Evolutionary conservation across 2,113 vertebrate genomes (phyloP), one percentile per base, ranked within the genome.

Genomic region (Aspiorhynchus laticeps): DNA sequence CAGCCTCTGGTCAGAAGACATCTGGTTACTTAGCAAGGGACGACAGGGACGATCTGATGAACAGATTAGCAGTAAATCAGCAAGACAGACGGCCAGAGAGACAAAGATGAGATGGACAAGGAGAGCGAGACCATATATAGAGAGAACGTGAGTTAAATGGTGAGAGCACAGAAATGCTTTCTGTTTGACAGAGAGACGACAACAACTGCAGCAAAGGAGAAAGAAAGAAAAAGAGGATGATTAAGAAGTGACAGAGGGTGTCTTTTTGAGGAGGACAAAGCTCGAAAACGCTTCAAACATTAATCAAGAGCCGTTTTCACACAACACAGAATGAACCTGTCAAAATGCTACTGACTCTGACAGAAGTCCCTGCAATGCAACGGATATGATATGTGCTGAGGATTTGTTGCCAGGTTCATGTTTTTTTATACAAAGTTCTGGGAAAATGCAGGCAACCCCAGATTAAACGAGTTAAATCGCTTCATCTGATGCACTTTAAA

Each of bases 221-320:
- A 38, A n/a, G 41, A 11, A 63, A 28, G 28, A 28, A n/a, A 11
- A 14, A 65, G n/a, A 46, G 59, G 41, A 36, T 80, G 85, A 86
- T 80, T 80, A 80, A 80, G 75, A 86, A 67, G 33, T 81, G 59
- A 48, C 43, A 80, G 76, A 80, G 56, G 76, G 12, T 43, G 26
- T 69, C 8, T 43, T 65, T 86, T 36, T 80, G 31, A 86, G 51
- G 46, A 38, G 85, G 76, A 56, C 75, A 36, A 41, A 86, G 84
- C 84, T 77, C 28, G 21, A 38, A 41, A 41, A 74, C 7, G 43
- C 75, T 86, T 67, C 84, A 86, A 77, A 80, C 76, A 86, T 86
- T 71, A 86, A 86, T 86, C 85, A 71, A 86, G 85, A 86, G 63
- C 36, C 7, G 24, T 71, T 86, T 78, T 71, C 24, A 65, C 59